phyloP scores from a whole-genome alignment of 2,113 vertebrate species.

The Festucalex cinctus region DNA sequence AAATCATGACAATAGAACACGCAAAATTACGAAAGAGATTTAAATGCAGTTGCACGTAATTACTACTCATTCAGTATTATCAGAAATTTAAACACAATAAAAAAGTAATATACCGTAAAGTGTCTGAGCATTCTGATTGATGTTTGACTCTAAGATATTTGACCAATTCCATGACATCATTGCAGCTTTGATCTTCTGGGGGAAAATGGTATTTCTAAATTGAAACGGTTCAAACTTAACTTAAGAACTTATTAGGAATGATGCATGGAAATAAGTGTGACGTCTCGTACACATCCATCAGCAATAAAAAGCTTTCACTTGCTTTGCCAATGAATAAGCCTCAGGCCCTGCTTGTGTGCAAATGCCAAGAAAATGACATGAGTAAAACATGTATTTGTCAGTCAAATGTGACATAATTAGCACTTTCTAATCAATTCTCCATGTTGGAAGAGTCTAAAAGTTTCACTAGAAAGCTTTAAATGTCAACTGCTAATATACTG shows the following conservation, averaged over 20 bases:
- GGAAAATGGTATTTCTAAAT: no score
- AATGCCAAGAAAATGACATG: not conserved
- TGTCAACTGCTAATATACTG: not conserved
- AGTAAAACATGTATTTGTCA: not conserved
- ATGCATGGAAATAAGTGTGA: not conserved
- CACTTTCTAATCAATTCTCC: not conserved
- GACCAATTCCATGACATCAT: not conserved
- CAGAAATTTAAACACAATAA: not conserved
- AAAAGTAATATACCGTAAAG: not conserved
- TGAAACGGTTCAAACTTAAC: not conserved
- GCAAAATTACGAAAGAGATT: not conserved
- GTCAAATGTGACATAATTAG: not conserved
- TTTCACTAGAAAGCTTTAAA: not conserved
- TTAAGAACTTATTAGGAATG: not conserved
- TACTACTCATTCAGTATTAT: not conserved
- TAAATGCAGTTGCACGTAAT: not conserved
- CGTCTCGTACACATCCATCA: not conserved
- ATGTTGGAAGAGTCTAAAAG: not conserved
- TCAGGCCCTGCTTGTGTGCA: not conserved
- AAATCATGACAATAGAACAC: not conserved
- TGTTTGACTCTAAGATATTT: not conserved
- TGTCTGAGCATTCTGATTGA: not conserved
- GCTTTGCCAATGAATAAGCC: not conserved
- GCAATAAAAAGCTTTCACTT: not conserved
- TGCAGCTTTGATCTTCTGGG: not conserved